Evolutionary conservation across 2,888 invertebrate genomes (phyloP), one percentile per base, ranked within the genome.

Genomic region (Catonia carolina): DNA sequence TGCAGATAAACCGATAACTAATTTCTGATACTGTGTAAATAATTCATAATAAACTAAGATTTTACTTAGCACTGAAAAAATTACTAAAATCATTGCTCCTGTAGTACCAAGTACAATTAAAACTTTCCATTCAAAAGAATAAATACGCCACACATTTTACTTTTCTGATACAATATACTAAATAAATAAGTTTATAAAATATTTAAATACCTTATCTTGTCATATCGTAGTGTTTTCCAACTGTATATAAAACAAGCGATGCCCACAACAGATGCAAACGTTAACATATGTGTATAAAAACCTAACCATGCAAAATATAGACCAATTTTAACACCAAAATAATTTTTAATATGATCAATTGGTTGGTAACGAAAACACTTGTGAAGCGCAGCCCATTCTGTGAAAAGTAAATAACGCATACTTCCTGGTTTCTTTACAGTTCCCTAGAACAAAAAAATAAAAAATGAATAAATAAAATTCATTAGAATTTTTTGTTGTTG

Each of bases 221-320:
- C 63, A 52, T 69, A 27, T 8, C 8, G 66, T 65, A 78, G 70
- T 8, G 77, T 76, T 56, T 74, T 62, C 6, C 76, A 67, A 2
- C 79, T 78, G 64, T 77, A 78, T 8, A 78, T 59, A 64, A 79
- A 79, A 18, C 78, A 78, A n/a, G 76, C 58, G 1, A 79, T 63
- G 2, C 79, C 79, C n/a, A 78, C 75, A 23, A 78, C 62, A 1
- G 79, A 73, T 2, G 78, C 78, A 3, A 79, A 78, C 15, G 78
- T 66, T 15, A 79, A 68, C 78, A 78, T 77, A 7, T 76, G 76
- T 3, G 79, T 79, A 67, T 79, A 79, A 63, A 80, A 77, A 74
- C 78, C 79, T 18, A 79, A 68, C 78, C 79, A 79, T 10, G 78
- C 78, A 66, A 80, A 80, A 68, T 80, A 80, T 57, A 79, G 75